Percentiles rank a stretch among this genome's conserved stretches.
Conservation (phyloP, 2,113 vertebrate genomes). For the Orthonyx spaldingii region DNA sequence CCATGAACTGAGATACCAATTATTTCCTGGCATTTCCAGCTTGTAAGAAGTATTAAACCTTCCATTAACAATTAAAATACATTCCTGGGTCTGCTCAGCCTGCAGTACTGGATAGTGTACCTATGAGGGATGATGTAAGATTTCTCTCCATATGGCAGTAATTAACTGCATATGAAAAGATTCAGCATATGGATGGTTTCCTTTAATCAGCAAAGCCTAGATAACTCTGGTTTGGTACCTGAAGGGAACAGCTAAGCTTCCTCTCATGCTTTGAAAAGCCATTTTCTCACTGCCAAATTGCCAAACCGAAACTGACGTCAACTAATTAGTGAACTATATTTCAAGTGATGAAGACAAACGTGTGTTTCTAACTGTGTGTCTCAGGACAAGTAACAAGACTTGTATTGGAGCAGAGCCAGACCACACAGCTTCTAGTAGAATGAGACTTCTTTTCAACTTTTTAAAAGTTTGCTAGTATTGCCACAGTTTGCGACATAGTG, state of each 20-base stretch:
- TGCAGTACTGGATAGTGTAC: conserved; percentile 35
- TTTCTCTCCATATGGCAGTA: background rate
- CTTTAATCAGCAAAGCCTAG: conserved; percentile 22
- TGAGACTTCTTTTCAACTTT: background rate
- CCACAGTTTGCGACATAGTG: background rate
- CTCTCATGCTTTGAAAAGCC: background rate
- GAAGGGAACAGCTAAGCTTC: background rate
- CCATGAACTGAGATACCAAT: conserved; percentile 12
- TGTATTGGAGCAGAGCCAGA: background rate
- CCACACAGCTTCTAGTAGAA: background rate
- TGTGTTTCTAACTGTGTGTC: background rate
- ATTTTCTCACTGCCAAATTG: background rate
- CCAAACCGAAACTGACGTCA: background rate
- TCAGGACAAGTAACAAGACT: background rate
- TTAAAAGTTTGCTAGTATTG: background rate
- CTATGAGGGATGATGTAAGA: background rate
- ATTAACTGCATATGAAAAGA: background rate
- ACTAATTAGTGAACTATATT: background rate
- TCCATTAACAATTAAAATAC: conserved; percentile 38
- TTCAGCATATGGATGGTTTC: background rate
- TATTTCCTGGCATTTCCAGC: conserved; percentile 39
- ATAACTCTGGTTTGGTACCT: background rate
- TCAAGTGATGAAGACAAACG: background rate
- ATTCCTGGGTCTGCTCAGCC: conserved; percentile 37
- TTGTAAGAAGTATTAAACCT: background rate